Evolutionary conservation across 2,113 vertebrate species (phyloP).

Genomic region (Vulpes vulpes): DNA sequence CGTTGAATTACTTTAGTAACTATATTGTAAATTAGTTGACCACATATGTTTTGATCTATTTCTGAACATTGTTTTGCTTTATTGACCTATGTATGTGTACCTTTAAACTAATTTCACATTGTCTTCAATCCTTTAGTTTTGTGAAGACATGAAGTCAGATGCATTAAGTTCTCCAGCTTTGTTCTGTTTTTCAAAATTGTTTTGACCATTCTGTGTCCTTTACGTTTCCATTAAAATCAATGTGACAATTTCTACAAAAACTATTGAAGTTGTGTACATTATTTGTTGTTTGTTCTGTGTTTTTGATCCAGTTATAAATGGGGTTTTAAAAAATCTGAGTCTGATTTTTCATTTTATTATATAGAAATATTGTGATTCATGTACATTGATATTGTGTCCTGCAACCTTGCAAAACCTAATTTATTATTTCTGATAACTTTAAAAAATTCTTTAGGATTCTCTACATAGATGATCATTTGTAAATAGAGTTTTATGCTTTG

Average conservation of each 20-base stretch:
- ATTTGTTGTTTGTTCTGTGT: not conserved
- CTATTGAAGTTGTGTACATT: not conserved
- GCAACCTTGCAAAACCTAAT: not conserved
- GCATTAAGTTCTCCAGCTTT: not conserved
- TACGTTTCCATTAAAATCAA: slow-evolving; percentile 6
- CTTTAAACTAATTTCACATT: not conserved
- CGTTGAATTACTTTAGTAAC: not conserved
- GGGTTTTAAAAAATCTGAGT: not conserved
- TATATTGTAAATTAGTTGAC: not conserved
- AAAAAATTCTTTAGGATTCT: not conserved
- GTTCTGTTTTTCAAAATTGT: not conserved
- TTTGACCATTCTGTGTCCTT: not conserved
- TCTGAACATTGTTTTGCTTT: not conserved
- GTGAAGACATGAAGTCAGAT: not conserved
- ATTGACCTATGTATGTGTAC: not conserved
- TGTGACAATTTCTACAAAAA: not conserved
- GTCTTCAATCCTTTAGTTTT: slow-evolving; percentile 10
- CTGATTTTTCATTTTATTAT: slow-evolving; percentile 33
- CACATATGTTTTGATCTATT: not conserved
- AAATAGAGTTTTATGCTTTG: not conserved
- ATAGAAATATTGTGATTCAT: not conserved
- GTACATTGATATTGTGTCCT: not conserved
- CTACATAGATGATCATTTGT: not conserved
- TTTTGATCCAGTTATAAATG: not conserved
- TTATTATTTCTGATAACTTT: not conserved